Percentiles rank a stretch among this genome's conserved stretches.
Evolutionary conservation across 2,113 vertebrate genomes (phyloP).

Genomic region (Odocoileus hemionus): DNA sequence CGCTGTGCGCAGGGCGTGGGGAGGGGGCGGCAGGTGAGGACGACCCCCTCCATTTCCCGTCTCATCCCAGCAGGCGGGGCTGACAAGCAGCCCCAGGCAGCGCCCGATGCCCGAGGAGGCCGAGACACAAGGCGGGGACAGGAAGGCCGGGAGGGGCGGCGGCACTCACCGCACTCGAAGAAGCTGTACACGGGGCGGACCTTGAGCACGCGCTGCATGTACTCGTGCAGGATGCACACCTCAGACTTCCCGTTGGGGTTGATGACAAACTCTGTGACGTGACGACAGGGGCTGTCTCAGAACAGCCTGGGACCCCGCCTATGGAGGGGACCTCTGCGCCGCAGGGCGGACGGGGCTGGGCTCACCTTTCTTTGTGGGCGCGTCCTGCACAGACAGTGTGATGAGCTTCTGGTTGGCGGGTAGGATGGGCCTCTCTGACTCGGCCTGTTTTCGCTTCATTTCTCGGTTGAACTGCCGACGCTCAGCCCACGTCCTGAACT

Average conservation of each 20-base stretch:
- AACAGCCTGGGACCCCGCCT: background rate
- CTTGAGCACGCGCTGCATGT: constrained; percentile 99
- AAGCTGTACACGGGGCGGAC: constrained; percentile 99
- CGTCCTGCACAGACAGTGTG: constrained; percentile 96
- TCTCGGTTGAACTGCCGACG: constrained; percentile 97
- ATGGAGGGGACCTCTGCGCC: too few relatives aligned
- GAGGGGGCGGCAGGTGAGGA: background rate
- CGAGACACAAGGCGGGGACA: too few relatives aligned
- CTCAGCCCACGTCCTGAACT: constrained; percentile 98
- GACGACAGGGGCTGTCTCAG: background rate
- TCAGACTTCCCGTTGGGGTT: constrained; percentile 99
- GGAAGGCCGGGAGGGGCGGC: background rate
- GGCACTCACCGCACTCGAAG: constrained; percentile 99
- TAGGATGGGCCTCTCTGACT: constrained; percentile 95
- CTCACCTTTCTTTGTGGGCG: constrained; percentile 97
- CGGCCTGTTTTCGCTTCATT: constrained; percentile 97
- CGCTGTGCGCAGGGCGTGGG: rapidly evolving
- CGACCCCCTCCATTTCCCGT: background rate
- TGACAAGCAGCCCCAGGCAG: too few relatives aligned
- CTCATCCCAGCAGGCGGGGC: background rate
- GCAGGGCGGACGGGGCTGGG: rapidly evolving
- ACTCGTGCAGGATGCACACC: constrained; percentile 99
- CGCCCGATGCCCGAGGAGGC: background rate
- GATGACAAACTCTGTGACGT: constrained; percentile 93
- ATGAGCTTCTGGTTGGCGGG: constrained; percentile 99